phyloP scores from a whole-genome alignment of 2,797 vertebrate species.

The Xyrichtys novacula region DNA sequence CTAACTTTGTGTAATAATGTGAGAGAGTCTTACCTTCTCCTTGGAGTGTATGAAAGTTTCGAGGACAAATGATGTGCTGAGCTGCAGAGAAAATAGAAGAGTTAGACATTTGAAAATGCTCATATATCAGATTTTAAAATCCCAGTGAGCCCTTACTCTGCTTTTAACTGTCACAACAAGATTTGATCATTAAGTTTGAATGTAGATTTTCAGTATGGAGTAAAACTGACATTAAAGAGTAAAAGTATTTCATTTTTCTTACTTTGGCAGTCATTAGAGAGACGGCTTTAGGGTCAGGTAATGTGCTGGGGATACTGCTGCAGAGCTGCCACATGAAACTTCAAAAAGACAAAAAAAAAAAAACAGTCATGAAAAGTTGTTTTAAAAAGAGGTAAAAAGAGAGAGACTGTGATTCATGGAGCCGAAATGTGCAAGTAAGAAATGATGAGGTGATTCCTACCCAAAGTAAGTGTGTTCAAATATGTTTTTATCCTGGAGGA shows the following conservation, averaged over 20 bases:
- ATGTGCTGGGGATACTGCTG: conserved; percentile 97
- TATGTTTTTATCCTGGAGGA: conserved; percentile 99
- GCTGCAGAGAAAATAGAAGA: conserved; percentile 77
- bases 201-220: background rate
- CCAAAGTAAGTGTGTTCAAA: conserved; percentile 99
- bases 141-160: too few species aligned
- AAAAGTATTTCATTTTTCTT: conserved; percentile 44
- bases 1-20: rapidly evolving
- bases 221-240: background rate
- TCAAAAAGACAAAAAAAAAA: background rate
- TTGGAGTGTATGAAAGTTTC: conserved; percentile 99
- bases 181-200: background rate
- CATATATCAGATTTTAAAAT: too few species aligned
- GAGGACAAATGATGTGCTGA: conserved; percentile 98
- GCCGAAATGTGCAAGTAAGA: too few species aligned
- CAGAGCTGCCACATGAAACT: conserved; percentile 99
- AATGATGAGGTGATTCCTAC: conserved; percentile 84
- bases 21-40: conserved; percentile 90
- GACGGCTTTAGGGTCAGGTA: conserved; percentile 97
- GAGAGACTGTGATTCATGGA: too few species aligned
- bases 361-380: background rate
- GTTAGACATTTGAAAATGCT: background rate
- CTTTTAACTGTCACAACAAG: background rate
- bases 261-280: conserved; percentile 99
- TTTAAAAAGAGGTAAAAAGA: too few species aligned